phyloP scores from a whole-genome alignment of 2,113 vertebrate genomes.

The Rhipidura dahli region DNA sequence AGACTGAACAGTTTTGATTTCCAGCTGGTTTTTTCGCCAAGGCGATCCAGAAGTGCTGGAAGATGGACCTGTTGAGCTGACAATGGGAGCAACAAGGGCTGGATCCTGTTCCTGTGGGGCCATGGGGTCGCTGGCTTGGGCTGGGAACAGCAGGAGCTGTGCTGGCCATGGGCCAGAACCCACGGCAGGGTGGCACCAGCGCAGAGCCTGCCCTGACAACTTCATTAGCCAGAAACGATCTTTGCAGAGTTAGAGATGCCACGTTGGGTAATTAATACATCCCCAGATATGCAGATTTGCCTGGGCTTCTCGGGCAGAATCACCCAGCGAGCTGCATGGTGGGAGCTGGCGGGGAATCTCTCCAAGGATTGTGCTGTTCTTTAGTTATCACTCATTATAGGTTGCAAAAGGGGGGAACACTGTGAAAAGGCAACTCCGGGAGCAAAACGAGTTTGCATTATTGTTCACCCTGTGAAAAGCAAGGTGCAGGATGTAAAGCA shows the following conservation, averaged over 20 bases:
- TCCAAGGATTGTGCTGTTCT: background rate
- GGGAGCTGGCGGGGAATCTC: background rate
- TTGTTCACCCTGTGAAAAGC: conserved; percentile 57
- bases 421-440: conserved; percentile 22
- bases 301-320: background rate
- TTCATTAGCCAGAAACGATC: background rate
- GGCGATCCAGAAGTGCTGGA: background rate
- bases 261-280: background rate
- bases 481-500: conserved; percentile 50
- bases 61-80: background rate
- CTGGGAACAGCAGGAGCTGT: background rate
- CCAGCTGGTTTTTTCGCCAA: rapidly evolving
- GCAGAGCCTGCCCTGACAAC: background rate
- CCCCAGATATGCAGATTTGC: background rate
- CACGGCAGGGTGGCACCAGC: rapidly evolving
- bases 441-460: conserved; percentile 51
- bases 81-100: background rate
- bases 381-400: background rate
- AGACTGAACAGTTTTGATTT: background rate
- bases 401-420: background rate
- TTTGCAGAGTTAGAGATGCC: background rate
- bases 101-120: background rate
- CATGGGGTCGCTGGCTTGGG: rapidly evolving
- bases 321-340: rapidly evolving
- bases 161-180: background rate